phyloP scores from a whole-genome alignment of 1,140 invertebrate genomes.

The Vanessa atalanta region DNA sequence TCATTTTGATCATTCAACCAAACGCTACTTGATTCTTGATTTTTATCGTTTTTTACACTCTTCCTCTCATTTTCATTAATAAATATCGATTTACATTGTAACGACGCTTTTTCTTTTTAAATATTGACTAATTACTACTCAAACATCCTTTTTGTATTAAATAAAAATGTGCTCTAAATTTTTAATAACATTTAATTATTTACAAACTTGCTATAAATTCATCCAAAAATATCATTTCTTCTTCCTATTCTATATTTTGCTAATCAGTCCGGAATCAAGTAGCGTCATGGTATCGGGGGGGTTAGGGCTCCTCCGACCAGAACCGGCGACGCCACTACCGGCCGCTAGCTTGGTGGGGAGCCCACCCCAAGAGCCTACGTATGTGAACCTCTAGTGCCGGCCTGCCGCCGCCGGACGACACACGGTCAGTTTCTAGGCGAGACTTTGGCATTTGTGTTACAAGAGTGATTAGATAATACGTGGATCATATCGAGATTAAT shows the following conservation, averaged over 20 bases:
- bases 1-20: slow-evolving; percentile 43
- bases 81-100: not conserved
- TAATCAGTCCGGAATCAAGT: slow-evolving; percentile 82
- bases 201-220: not conserved
- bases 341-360: slow-evolving; percentile 83
- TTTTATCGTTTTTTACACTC: slow-evolving; percentile 11
- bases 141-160: too few relatives aligned
- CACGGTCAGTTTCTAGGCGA: slow-evolving; percentile 68
- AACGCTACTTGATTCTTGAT: slow-evolving; percentile 67
- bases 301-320: slow-evolving; percentile 81
- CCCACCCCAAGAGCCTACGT: slow-evolving; percentile 94
- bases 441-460: slow-evolving; percentile 36
- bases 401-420: slow-evolving; percentile 82
- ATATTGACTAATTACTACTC: too few relatives aligned
- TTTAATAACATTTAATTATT: too few relatives aligned
- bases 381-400: slow-evolving; percentile 95
- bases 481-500: slow-evolving; percentile 24
- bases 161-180: too few relatives aligned
- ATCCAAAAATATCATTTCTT: not conserved
- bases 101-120: not conserved
- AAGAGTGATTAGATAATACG: slow-evolving; percentile 12
- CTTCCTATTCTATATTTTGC: not conserved
- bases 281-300: slow-evolving; percentile 83
- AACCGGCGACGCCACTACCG: slow-evolving; percentile 74
- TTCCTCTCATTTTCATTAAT: not conserved